phyloP scores from a whole-genome alignment of 1,140 invertebrate species.

The Rhizoglyphus robini region DNA sequence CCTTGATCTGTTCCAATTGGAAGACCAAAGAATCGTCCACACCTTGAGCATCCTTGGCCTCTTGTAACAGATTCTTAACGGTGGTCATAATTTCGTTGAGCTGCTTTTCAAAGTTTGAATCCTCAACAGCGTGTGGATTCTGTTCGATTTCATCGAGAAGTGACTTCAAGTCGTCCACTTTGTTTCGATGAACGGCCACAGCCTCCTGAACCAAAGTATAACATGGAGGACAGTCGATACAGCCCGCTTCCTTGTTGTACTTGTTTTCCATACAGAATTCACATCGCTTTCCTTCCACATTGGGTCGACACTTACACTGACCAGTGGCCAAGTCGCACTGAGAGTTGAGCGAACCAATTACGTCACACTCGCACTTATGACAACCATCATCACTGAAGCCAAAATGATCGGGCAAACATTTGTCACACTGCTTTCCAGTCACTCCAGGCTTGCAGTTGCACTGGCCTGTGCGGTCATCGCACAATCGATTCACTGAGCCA shows the following conservation, averaged over 20 bases:
- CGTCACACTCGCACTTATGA: constrained; percentile 70
- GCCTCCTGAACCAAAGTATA: constrained; percentile 83
- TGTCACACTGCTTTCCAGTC: constrained; percentile 66
- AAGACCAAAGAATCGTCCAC: constrained; percentile 46
- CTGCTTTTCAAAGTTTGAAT: constrained; percentile 64
- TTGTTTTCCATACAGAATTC: constrained; percentile 88
- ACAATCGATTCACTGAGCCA: constrained; percentile 68
- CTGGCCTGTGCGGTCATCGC: constrained; percentile 54
- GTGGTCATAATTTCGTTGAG: constrained; percentile 52
- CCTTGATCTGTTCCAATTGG: constrained; percentile 50
- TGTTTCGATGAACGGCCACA: constrained; percentile 59
- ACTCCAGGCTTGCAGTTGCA: constrained; percentile 73
- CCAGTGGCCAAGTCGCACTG: constrained; percentile 63
- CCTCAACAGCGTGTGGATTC: constrained; percentile 64
- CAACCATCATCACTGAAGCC: constrained; percentile 77
- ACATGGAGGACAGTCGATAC: constrained; percentile 71
- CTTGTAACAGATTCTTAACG: constrained; percentile 52
- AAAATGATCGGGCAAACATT: constrained; percentile 68
- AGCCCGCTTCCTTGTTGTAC: constrained; percentile 64
- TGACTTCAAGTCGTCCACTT: constrained; percentile 54
- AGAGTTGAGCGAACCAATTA: constrained; percentile 62
- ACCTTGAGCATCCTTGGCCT: constrained; percentile 47
- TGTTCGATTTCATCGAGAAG: constrained; percentile 51
- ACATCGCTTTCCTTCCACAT: constrained; percentile 77
- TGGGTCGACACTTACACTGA: constrained; percentile 75